Base-by-base conservation (phyloP, 2,888 invertebrate species). In the Nemotelus pantherinus region DNA sequence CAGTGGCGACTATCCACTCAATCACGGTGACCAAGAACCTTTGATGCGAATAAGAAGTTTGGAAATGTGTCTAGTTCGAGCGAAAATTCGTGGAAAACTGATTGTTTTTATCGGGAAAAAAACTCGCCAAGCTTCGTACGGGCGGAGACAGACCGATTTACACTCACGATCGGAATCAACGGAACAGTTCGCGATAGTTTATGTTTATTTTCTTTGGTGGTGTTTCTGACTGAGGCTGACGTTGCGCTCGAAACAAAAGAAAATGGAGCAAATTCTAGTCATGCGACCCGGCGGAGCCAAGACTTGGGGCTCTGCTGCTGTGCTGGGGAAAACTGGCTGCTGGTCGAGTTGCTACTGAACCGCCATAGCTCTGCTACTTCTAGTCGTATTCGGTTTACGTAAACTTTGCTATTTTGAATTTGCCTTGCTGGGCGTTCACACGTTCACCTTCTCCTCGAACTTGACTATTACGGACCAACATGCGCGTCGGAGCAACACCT, bases 341-440 rank as follows among this genome's bases (percentile, higher is more conserved):
- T n/a, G 7, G 41, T 41, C 41, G 3, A 63, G 43, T 7, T 63
- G 63, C 43, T 39, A 25, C 25, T 25, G 25, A 25, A 25, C 43
- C 63, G 43, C 63, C 3, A 39, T 43, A n/a, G 25, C 5, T 63
- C 63, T 63, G 63, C 63, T 63, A 25, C 10, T 57, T 9, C 57
- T 25, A 25, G 25, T 25, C 25, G 25, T 25, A 25, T 25, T 25
- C 25, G 25, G 25, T 25, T 25, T 25, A 25, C 25, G 25, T 25
- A 25, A 25, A 9, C 57, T 3, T 25, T 10, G 25, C 57, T 7
- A 57, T 57, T 57, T 3, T 7, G n/a, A 25, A 25, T 57, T 57
- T 57, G 10, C 45, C 45, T 41, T 6, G 45, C 67, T 48, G 67
- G 67, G 67, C 67, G 67, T 67, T 47, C 67, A 67, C 48, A 67